Evolutionary conservation across 1,140 invertebrate genomes (phyloP).

Genomic region (Penaeus japonicus): DNA sequence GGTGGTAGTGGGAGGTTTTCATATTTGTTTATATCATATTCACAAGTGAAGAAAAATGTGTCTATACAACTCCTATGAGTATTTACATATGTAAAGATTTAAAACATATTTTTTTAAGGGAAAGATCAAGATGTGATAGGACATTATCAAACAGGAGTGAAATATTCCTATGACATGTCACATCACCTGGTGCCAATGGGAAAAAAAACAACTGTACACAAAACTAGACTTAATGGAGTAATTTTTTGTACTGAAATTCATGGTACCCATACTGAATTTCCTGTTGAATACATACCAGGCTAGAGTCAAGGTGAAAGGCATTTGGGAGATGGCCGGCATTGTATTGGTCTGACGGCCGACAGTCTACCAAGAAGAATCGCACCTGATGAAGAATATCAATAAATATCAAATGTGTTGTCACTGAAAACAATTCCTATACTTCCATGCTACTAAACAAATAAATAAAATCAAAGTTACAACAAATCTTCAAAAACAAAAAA

Average conservation of each 20-base stretch:
- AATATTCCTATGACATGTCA: too few relatives aligned
- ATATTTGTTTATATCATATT: too few relatives aligned
- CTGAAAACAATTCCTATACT: neutral
- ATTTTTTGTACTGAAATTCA: neutral
- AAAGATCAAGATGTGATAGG: too few relatives aligned
- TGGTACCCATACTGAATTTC: neutral
- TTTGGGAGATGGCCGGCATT: slow-evolving; percentile 95
- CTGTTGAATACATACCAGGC: slow-evolving; percentile 64
- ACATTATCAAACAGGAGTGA: too few relatives aligned
- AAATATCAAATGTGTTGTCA: neutral
- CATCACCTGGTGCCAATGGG: too few relatives aligned
- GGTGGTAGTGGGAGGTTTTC: too few relatives aligned
- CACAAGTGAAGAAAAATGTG: too few relatives aligned
- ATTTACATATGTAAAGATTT: too few relatives aligned
- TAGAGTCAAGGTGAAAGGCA: slow-evolving; percentile 97
- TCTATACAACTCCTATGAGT: too few relatives aligned
- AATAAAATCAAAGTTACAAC: neutral
- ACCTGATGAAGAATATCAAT: slow-evolving; percentile 7
- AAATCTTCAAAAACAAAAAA: neutral
- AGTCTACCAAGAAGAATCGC: slow-evolving; percentile 96
- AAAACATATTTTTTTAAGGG: too few relatives aligned
- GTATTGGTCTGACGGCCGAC: slow-evolving; percentile 94
- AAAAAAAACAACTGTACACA: too few relatives aligned
- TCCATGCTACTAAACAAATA: neutral
- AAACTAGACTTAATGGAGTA: too few relatives aligned